Conservation (phyloP, 2,888 invertebrate genomes). For the Dysmachus trigonus region DNA sequence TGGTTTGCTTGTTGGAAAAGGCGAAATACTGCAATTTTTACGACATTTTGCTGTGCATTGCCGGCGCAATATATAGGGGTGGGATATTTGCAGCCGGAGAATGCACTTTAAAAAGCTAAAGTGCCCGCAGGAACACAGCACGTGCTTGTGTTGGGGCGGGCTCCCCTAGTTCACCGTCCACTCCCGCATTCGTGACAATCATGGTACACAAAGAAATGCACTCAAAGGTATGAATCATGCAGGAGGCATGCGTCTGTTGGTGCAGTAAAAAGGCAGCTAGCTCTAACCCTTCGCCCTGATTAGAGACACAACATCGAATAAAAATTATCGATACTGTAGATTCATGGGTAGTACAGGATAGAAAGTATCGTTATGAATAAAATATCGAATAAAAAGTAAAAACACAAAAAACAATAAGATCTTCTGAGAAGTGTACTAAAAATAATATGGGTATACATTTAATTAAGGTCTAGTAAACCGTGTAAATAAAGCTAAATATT, state of each 20-base stretch:
- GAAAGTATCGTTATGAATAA: too few relatives aligned
- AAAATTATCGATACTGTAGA: too few relatives aligned
- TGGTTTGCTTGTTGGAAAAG: not conserved
- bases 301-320: too few relatives aligned
- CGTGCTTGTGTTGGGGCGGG: not conserved
- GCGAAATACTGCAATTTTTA: not conserved
- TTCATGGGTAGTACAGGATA: too few relatives aligned
- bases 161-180: not conserved
- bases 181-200: not conserved
- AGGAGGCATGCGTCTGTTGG: not conserved
- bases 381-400: too few relatives aligned
- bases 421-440: too few relatives aligned
- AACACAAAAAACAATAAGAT: too few relatives aligned
- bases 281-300: not conserved
- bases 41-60: not conserved
- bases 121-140: not conserved
- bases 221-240: not conserved
- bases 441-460: too few relatives aligned
- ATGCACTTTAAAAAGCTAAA: not conserved
- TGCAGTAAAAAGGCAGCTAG: not conserved
- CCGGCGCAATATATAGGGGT: not conserved
- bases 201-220: not conserved
- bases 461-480: too few relatives aligned
- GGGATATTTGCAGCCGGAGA: not conserved
- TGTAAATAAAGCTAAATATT: too few relatives aligned